Evolutionary conservation across 2,797 vertebrate species (phyloP).

Genomic region (Gallirallus australis): DNA sequence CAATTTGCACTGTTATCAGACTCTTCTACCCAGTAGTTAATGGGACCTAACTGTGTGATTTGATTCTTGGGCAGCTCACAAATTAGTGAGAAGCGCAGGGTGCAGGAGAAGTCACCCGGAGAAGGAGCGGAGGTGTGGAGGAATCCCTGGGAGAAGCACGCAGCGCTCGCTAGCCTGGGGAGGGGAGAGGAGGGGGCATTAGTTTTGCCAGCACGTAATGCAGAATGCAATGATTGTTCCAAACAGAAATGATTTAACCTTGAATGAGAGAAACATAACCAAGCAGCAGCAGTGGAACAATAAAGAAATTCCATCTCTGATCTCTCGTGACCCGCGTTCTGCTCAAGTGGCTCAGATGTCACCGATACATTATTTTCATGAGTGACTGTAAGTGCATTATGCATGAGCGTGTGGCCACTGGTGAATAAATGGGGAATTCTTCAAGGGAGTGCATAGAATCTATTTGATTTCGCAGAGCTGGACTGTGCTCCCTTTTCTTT

Average conservation of each 20-base stretch:
- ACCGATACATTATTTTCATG: not conserved
- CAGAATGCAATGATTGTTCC: constrained; percentile 21
- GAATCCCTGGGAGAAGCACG: not conserved
- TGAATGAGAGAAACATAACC: constrained; percentile 26
- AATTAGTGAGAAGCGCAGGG: not conserved
- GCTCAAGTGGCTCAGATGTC: constrained; percentile 26
- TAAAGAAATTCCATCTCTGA: constrained; percentile 32
- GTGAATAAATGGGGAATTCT: not conserved
- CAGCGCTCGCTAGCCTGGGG: not conserved
- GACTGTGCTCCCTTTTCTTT: not conserved
- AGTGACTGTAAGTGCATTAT: constrained; percentile 33
- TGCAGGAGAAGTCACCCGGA: not conserved
- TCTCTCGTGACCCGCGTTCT: constrained; percentile 7
- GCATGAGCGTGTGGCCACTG: constrained; percentile 12
- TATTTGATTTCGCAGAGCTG: not conserved
- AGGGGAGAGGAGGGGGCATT: not conserved
- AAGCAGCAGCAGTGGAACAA: constrained; percentile 35
- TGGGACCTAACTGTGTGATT: not conserved
- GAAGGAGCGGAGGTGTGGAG: not conserved
- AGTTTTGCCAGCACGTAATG: constrained; percentile 8
- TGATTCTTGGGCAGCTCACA: not conserved
- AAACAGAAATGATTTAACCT: constrained; percentile 58
- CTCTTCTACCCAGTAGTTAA: not conserved
- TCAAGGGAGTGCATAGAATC: not conserved
- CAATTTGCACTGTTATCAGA: not conserved